phyloP scores from a whole-genome alignment of 92 coral and sea anemone genomes.

The Anthopleura xanthogrammica region DNA sequence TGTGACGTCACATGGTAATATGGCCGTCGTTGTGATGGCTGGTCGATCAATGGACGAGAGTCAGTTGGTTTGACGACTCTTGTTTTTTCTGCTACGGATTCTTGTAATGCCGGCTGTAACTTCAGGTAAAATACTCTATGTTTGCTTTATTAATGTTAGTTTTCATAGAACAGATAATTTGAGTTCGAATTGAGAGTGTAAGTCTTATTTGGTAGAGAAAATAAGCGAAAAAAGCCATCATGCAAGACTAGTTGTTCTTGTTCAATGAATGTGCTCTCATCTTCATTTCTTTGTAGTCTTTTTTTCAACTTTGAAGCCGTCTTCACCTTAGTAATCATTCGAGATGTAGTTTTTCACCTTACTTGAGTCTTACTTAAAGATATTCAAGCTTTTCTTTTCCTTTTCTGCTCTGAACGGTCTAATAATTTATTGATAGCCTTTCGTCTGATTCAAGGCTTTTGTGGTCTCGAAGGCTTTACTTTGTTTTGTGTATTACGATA shows the following conservation, averaged over 20 bases:
- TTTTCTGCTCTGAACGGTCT: constrained; percentile 11
- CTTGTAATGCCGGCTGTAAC: constrained; percentile 99
- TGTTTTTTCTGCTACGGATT: constrained; percentile 45
- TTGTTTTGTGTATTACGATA: constrained; percentile 30
- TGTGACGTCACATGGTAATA: constrained; percentile 73
- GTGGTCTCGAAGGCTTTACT: constrained; percentile 13
- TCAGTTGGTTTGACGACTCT: constrained; percentile 48
- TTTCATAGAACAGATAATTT: neutral
- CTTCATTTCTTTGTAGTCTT: neutral
- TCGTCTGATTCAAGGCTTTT: constrained; percentile 30
- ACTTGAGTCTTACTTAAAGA: neutral
- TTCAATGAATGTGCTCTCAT: constrained; percentile 7
- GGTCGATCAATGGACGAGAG: constrained; percentile 58
- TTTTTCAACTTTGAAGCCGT: neutral
- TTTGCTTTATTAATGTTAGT: constrained; percentile 17
- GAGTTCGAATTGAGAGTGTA: neutral
- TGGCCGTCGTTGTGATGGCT: constrained; percentile 40
- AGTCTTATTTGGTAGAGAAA: neutral
- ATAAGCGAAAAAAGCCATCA: constrained; percentile 11
- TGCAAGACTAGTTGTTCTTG: constrained; percentile 12
- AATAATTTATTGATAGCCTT: constrained; percentile 31
- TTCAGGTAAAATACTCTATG: constrained; percentile 75
- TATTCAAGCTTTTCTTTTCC: constrained; percentile 4
- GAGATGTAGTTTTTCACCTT: neutral
- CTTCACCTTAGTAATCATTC: neutral